Conservation (phyloP, 2,888 invertebrate species). For the Bombylius major region DNA sequence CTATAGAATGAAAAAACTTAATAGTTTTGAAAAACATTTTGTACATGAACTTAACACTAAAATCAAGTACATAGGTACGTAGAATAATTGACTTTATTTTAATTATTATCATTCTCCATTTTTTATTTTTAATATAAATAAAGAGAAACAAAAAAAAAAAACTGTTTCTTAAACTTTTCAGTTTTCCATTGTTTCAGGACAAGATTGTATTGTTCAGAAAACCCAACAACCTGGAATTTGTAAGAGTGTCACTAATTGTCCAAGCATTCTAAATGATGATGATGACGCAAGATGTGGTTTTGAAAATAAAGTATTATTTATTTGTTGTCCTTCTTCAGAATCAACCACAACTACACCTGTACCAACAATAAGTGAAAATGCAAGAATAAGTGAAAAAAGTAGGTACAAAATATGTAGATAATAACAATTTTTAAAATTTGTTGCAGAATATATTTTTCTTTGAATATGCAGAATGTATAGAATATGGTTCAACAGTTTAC, state of each 20-base stretch:
- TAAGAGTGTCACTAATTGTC: neutral
- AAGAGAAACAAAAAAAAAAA: too few species aligned
- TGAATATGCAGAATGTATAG: conserved; percentile 8
- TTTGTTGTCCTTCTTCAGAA: conserved; percentile 18
- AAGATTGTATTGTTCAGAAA: neutral
- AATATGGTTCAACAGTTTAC: conserved; percentile 9
- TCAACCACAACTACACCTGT: neutral
- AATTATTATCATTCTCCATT: too few species aligned
- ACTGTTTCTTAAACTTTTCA: too few species aligned
- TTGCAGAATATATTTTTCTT: too few species aligned
- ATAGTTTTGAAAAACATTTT: too few species aligned
- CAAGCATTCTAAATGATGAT: neutral
- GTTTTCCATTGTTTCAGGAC: too few species aligned
- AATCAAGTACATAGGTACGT: too few species aligned
- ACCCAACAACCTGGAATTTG: neutral
- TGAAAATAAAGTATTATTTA: conserved; percentile 15
- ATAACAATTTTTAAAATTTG: too few species aligned
- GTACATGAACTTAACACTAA: too few species aligned
- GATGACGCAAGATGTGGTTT: conserved; percentile 17
- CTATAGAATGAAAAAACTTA: too few species aligned
- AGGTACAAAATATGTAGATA: neutral
- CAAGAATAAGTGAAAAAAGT: conserved; percentile 3
- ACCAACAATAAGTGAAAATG: neutral
- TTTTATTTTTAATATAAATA: too few species aligned
- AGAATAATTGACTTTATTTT: too few species aligned